Conservation (phyloP, 2,797 vertebrate genomes). For the Hippopotamyrus pictus region DNA sequence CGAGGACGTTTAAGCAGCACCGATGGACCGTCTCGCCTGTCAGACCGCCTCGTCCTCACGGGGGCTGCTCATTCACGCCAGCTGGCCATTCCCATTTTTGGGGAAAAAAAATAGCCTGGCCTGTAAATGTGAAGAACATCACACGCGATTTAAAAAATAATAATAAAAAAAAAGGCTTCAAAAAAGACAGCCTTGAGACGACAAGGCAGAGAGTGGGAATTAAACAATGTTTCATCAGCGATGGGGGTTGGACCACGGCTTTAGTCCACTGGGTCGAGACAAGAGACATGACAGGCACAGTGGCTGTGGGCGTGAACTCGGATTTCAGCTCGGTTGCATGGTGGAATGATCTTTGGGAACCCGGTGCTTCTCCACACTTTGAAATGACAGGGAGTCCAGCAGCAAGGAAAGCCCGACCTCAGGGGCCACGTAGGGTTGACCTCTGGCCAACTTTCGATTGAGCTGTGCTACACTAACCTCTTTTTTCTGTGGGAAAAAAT, state of each 20-base stretch:
- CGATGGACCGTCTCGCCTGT: constrained; percentile 10
- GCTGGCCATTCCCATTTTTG: constrained; percentile 10
- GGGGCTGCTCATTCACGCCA: constrained; percentile 16
- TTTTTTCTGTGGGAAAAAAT: not conserved
- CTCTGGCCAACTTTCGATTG: not conserved
- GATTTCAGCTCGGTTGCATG: not conserved
- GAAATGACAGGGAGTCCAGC: not conserved
- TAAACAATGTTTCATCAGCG: constrained; percentile 21
- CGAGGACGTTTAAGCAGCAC: constrained; percentile 13
- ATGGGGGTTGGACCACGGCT: not conserved
- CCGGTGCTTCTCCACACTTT: not conserved
- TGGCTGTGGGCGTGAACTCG: not conserved
- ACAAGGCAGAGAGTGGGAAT: constrained; percentile 15
- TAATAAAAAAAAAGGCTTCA: constrained; percentile 20
- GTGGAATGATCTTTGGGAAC: not conserved
- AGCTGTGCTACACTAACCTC: not conserved
- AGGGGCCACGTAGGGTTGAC: not conserved
- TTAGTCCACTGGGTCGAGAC: not conserved
- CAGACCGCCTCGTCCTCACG: not conserved
- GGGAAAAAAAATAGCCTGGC: constrained; percentile 15
- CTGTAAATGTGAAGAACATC: constrained; percentile 35
- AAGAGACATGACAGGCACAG: not conserved
- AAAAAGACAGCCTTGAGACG: constrained; percentile 27
- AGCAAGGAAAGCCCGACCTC: not conserved
- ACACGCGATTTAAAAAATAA: constrained; percentile 14